A percentile compares a stretch with the other conserved stretches of the same genome.
These are phyloP conservation scores for Archivesica marissinica DNA, from an alignment of 1,140 invertebrate genomes.

Conservation along the genomic window DNA sequence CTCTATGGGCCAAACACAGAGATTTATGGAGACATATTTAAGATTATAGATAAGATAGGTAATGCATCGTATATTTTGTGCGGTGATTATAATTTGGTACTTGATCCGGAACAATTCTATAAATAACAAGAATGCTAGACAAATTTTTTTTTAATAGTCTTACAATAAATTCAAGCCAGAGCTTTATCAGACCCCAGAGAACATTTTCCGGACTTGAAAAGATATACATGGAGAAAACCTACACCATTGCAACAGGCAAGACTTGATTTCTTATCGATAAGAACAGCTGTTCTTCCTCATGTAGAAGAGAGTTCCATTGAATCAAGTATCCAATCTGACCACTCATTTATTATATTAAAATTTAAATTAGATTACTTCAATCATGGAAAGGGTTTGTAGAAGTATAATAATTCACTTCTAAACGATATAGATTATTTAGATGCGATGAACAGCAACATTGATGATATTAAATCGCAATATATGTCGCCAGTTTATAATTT, in stretches of 20 bases:
- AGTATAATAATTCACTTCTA: slow-evolving; percentile 20
- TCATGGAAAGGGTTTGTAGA: neutral
- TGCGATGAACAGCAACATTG: neutral
- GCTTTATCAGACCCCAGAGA: neutral
- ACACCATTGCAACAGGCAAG: neutral
- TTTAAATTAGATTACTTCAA: neutral
- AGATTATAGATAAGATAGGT: no score
- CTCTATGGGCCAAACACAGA: no score
- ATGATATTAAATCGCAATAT: neutral
- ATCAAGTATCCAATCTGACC: neutral
- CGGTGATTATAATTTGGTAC: no score
- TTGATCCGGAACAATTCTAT: no score
- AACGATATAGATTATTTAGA: slow-evolving; percentile 15
- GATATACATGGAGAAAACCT: neutral
- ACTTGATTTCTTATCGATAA: slow-evolving; percentile 1
- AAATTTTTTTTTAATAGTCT: neutral
- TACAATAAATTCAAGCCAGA: neutral
- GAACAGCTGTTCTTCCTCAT: neutral
- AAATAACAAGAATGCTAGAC: no score
- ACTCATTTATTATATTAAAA: neutral
- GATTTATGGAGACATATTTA: no score
- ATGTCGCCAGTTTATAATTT: neutral
- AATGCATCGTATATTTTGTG: no score
- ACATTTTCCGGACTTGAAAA: neutral
- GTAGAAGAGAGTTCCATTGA: no score